Percentiles rank a stretch among this genome's conserved stretches.
These are phyloP conservation scores for Bellardia pandia DNA, from an alignment of 2,888 invertebrate genomes.

Conservation along the genomic window DNA sequence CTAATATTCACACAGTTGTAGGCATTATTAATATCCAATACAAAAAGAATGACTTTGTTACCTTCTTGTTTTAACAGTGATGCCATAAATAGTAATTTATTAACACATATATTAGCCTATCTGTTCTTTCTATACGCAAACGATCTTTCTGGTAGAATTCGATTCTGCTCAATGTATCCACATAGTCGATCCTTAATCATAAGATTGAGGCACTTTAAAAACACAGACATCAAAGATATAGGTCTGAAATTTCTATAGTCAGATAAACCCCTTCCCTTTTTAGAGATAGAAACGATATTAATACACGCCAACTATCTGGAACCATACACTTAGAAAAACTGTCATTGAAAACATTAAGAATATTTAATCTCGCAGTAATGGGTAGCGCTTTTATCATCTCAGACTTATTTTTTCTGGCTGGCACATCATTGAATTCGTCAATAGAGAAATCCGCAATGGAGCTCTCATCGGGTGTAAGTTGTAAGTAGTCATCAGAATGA, in stretches of 20 bases:
- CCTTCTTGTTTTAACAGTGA: conserved; percentile 8
- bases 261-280: conserved; percentile 14
- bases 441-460: not conserved
- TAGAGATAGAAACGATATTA: conserved; percentile 17
- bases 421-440: not conserved
- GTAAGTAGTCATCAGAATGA: not conserved
- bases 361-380: not conserved
- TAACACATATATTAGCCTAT: too few relatives aligned
- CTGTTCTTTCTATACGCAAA: too few relatives aligned
- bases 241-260: conserved; percentile 30
- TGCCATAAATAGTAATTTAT: conserved; percentile 26
- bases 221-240: conserved; percentile 38
- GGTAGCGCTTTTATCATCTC: conserved; percentile 8
- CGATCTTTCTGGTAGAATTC: not conserved
- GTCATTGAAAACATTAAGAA: not conserved
- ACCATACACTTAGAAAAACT: not conserved
- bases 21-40: conserved; percentile 35
- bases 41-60: conserved; percentile 12
- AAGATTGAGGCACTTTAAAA: conserved; percentile 44
- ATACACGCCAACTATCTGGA: conserved; percentile 32
- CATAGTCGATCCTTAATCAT: conserved; percentile 27
- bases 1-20: conserved; percentile 36
- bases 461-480: too few relatives aligned
- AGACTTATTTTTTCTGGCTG: conserved; percentile 18
- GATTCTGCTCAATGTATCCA: not conserved